A percentile compares a stretch with the other conserved stretches of the same genome.
phyloP scores from a whole-genome alignment of 2,113 vertebrate species.

The Crotalus horridus region DNA sequence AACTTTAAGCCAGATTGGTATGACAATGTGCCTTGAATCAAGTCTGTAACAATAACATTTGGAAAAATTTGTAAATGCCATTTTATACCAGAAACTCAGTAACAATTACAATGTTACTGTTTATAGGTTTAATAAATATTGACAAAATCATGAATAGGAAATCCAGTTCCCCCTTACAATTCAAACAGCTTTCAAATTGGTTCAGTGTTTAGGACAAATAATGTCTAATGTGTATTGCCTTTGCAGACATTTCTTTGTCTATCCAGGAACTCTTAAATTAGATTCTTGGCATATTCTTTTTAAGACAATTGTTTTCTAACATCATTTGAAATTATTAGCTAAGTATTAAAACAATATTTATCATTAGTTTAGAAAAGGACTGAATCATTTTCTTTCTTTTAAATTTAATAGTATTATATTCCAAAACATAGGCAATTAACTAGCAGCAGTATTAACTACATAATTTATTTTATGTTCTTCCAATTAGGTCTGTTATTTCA shows the following conservation, averaged over 20 bases:
- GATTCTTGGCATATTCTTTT: constrained; percentile 31
- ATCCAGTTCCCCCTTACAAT: constrained; percentile 40
- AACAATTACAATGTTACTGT: constrained; percentile 12
- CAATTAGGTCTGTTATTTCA: constrained; percentile 31
- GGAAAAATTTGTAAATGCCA: constrained; percentile 4
- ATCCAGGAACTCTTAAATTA: constrained; percentile 46
- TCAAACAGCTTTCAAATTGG: constrained; percentile 36
- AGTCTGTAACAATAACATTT: not conserved
- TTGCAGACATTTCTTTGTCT: constrained; percentile 50
- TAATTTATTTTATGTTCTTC: not conserved
- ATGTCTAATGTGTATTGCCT: constrained; percentile 31
- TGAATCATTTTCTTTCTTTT: constrained; percentile 29
- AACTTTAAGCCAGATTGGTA: constrained; percentile 5
- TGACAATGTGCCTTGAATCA: constrained; percentile 3
- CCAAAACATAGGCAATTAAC: not conserved
- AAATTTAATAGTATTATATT: not conserved
- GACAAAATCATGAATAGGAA: constrained; percentile 38
- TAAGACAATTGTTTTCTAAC: constrained; percentile 41
- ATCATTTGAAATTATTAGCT: not conserved
- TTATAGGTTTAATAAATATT: constrained; percentile 46
- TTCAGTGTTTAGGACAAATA: constrained; percentile 36
- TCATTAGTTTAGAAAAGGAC: constrained; percentile 42
- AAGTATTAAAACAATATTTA: constrained; percentile 40
- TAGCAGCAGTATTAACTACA: constrained; percentile 38
- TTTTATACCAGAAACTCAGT: constrained; percentile 8